Base-by-base conservation (phyloP, 2,797 vertebrate species). In the Esox lucius region DNA sequence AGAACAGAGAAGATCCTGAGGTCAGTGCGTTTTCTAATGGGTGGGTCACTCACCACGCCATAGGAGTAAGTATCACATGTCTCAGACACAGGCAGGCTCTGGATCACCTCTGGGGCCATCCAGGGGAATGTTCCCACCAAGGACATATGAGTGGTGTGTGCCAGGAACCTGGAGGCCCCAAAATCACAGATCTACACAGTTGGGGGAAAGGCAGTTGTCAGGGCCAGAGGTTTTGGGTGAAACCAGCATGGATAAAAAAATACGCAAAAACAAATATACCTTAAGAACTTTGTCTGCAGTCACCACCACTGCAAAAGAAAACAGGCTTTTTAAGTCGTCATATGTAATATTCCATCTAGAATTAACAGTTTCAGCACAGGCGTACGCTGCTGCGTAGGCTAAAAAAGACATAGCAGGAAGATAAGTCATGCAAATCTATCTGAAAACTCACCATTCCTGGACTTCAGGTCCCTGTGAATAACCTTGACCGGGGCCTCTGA, bases 101-200 rank as follows among this genome's bases (percentile, higher is more conserved):
- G 98, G 84, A 99, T 99, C 83, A 99, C 97, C 91, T 99, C 98
- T 1, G 98, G 98, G 65, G 98, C 98, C 98, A 99, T 99, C 98
- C 98, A 99, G 0, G 98, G 97, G 89, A 99, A 99, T 16, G 98
- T 99, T 66, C 98, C 98, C 85, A 99, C 98, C 86, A 99, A 86
- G 11, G 98, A 98, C 97, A 99, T 99, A 88, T 98, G 97, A 9
- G 98, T 99, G 0, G 98, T 99, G 85, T 99, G 98, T 48, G 96
- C 97, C 85, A 98, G 93, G 85, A 99, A 99, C 85, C 95, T 95
- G 7, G 98, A 99, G 17, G 98, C 98, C 71, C 98, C 98, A 76
- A 99, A 99, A 88, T 99, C 97, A 78, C 97, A 99, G 84, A 99
- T 98, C 97, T 98, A 85, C 82, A 83, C 31, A n/a, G 28, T 51